phyloP scores from a whole-genome alignment of 2,113 vertebrate species.

The Oryzias celebensis region DNA sequence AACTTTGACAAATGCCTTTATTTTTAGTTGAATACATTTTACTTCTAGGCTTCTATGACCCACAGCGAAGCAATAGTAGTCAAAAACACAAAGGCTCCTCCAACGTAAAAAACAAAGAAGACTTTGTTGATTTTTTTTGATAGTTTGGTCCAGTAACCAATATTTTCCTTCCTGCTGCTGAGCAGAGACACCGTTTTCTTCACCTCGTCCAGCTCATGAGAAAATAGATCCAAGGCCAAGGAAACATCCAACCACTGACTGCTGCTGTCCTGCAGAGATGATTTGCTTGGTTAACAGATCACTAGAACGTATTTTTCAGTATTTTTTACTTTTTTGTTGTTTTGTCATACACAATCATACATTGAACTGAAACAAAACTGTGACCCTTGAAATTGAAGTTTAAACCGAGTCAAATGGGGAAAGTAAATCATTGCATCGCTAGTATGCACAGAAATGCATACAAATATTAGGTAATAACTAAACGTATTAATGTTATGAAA shows the following conservation, averaged over 20 bases:
- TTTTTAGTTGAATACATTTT: background rate
- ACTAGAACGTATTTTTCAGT: no score
- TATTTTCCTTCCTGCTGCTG: background rate
- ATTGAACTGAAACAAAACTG: no score
- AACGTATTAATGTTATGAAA: no score
- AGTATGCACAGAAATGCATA: no score
- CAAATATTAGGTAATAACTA: no score
- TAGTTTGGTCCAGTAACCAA: constrained; percentile 27
- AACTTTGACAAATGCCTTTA: no score
- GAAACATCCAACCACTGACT: constrained; percentile 3
- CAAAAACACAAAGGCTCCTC: constrained; percentile 18
- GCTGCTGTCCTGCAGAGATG: constrained; percentile 1
- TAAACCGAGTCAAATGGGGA: no score
- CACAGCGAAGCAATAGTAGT: constrained; percentile 3
- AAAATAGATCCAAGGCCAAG: background rate
- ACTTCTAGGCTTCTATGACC: background rate
- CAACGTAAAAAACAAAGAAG: constrained; percentile 33
- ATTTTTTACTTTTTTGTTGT: no score
- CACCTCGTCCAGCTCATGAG: constrained; percentile 25
- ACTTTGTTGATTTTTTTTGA: constrained; percentile 25
- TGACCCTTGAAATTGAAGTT: no score
- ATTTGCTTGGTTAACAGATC: background rate
- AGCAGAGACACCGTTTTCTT: constrained; percentile 3
- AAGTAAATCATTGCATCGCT: no score
- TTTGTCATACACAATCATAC: no score